These are phyloP conservation scores for Drosophila phalerata DNA, from an alignment of 2,888 invertebrate species.

Conservation along the genomic window DNA sequence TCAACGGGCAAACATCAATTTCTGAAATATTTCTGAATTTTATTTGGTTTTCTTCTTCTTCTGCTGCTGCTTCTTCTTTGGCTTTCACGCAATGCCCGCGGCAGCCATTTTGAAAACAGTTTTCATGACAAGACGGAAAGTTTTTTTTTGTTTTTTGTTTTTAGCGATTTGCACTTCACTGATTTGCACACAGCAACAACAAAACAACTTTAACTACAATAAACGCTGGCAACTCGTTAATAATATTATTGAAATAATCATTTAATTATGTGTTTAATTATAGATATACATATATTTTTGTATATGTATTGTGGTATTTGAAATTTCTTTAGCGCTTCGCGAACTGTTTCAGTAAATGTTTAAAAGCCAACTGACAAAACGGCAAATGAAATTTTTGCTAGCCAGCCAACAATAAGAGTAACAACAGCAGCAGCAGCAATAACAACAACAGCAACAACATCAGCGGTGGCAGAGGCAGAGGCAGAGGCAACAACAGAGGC, in stretches of 20 bases:
- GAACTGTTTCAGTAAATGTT: slow-evolving; percentile 83
- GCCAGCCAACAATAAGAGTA: slow-evolving; percentile 41
- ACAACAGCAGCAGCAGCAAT: slow-evolving; percentile 31
- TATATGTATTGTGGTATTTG: slow-evolving; percentile 12
- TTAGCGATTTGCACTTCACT: slow-evolving; percentile 23
- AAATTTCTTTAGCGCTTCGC: slow-evolving; percentile 67
- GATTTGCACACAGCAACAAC: slow-evolving; percentile 11
- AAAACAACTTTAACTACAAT: slow-evolving; percentile 21
- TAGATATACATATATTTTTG: slow-evolving; percentile 12
- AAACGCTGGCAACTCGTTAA: slow-evolving; percentile 28
- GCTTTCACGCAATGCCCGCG: slow-evolving; percentile 64
- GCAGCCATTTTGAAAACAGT: slow-evolving; percentile 73
- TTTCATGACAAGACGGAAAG: slow-evolving; percentile 47
- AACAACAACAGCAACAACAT: slow-evolving; percentile 11
- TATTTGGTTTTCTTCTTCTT: slow-evolving; percentile 12
- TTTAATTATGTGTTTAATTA: slow-evolving; percentile 43
- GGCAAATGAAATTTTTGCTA: slow-evolving; percentile 71
- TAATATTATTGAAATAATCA: slow-evolving; percentile 37
- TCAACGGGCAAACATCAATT: background rate
- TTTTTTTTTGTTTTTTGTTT: slow-evolving; percentile 19
- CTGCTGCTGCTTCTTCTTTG: slow-evolving; percentile 30
- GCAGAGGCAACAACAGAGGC: slow-evolving; percentile 8
- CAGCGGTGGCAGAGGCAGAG: background rate
- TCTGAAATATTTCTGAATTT: slow-evolving; percentile 1
- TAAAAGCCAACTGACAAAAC: slow-evolving; percentile 83